Percentiles rank a stretch among this genome's conserved stretches.
Evolutionary conservation across 23 tunicate species (phyloP).

Genomic region (Corella eumyota): DNA sequence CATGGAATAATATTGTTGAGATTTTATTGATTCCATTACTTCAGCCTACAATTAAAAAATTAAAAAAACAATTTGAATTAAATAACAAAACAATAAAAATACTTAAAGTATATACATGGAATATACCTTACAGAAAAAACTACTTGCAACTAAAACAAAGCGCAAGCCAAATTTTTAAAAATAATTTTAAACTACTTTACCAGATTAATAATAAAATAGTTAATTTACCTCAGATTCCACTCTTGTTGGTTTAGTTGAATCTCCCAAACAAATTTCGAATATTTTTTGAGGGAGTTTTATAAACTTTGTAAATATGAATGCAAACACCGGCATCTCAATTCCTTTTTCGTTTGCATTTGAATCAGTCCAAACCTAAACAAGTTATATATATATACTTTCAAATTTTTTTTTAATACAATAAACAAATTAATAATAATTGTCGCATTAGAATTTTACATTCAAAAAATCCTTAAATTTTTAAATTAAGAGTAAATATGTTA

Average conservation of each 20-base stretch:
- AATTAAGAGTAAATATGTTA: too few species aligned
- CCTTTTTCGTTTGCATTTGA: neutral
- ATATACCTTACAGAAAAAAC: too few species aligned
- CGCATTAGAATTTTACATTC: too few species aligned
- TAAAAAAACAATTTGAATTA: neutral
- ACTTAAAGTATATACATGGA: too few species aligned
- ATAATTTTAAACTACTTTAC: too few species aligned
- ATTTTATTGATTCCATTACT: constrained; percentile 40
- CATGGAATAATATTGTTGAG: constrained; percentile 78
- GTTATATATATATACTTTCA: neutral
- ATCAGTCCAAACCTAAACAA: constrained; percentile 4
- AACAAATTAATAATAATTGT: neutral
- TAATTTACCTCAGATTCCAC: constrained; percentile 38
- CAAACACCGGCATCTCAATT: constrained; percentile 60
- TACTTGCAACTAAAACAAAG: too few species aligned
- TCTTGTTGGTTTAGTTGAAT: constrained; percentile 34
- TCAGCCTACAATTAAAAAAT: constrained; percentile 21
- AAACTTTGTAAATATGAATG: constrained; percentile 74
- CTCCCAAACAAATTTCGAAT: constrained; percentile 61
- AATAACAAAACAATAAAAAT: too few species aligned
- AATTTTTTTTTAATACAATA: neutral
- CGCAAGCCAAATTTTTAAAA: too few species aligned
- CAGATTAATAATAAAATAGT: too few species aligned
- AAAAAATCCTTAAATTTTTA: too few species aligned
- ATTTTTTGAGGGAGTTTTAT: constrained; percentile 37